These are phyloP conservation scores for Drosophila gaucha DNA, from an alignment of 2,888 invertebrate genomes.

Conservation along the genomic window DNA sequence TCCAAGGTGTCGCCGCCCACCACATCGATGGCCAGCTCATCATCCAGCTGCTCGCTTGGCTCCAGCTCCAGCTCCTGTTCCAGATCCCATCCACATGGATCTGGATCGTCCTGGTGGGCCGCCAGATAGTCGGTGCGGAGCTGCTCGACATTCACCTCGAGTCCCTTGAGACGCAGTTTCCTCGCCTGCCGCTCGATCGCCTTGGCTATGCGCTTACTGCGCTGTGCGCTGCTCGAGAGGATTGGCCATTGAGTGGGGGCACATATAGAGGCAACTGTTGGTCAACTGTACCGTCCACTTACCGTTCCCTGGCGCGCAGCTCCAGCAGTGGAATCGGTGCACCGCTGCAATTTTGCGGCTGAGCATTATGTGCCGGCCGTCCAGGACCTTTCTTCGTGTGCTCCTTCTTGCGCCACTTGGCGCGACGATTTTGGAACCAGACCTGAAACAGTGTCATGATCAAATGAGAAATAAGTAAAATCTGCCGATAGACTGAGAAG, in stretches of 20 bases:
- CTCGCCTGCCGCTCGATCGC: slow-evolving; percentile 95
- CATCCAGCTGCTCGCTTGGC: slow-evolving; percentile 84
- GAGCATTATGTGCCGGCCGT: slow-evolving; percentile 98
- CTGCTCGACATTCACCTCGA: slow-evolving; percentile 92
- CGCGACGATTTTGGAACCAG: slow-evolving; percentile 99
- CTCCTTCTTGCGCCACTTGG: slow-evolving; percentile 99
- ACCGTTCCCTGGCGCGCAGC: slow-evolving; percentile 91
- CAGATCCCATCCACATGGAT: too few species aligned
- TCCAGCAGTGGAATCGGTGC: slow-evolving; percentile 97
- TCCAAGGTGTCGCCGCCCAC: slow-evolving; percentile 88
- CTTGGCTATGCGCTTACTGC: slow-evolving; percentile 94
- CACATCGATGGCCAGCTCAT: slow-evolving; percentile 91
- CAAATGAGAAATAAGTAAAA: too few species aligned
- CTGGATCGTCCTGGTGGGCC: slow-evolving; percentile 33
- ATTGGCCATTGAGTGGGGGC: slow-evolving; percentile 1
- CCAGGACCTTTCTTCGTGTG: slow-evolving; percentile 99
- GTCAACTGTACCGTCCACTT: slow-evolving; percentile 69
- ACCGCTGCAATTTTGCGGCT: slow-evolving; percentile 97
- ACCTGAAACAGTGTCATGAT: slow-evolving; percentile 87
- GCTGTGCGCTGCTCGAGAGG: slow-evolving; percentile 87
- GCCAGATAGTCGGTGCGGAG: slow-evolving; percentile 92
- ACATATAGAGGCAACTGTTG: neutral
- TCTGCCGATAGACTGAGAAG: neutral
- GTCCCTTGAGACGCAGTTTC: slow-evolving; percentile 94
- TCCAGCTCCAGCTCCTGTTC: slow-evolving; percentile 85